Conservation (phyloP, 2,113 vertebrate genomes). For the Oxygymnocypris stewartii region DNA sequence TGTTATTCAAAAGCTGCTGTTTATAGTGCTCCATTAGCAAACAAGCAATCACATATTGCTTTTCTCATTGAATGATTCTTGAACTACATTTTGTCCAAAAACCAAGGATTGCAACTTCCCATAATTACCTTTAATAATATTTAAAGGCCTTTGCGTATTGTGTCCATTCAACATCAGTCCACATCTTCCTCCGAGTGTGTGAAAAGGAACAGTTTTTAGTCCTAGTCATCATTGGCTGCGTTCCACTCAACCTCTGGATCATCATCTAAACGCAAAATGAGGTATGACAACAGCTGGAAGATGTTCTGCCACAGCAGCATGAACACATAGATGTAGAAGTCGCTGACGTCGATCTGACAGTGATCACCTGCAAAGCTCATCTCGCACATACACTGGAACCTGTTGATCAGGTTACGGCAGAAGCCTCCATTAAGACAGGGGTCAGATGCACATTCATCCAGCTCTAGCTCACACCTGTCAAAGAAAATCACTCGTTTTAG, state of each 20-base stretch:
- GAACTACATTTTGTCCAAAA: neutral
- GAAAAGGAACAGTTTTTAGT: neutral
- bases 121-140: neutral
- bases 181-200: neutral
- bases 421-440: constrained; percentile 85
- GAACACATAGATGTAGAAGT: constrained; percentile 87
- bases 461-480: constrained; percentile 85
- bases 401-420: constrained; percentile 80
- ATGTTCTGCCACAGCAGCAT: constrained; percentile 90
- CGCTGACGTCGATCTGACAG: constrained; percentile 88
- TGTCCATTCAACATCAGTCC: neutral
- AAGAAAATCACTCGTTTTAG: neutral
- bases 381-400: constrained; percentile 84
- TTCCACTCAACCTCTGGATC: constrained; percentile 88
- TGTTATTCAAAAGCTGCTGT: neutral
- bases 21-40: neutral
- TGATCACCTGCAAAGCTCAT: constrained; percentile 78
- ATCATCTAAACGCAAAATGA: constrained; percentile 84
- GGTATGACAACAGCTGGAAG: constrained; percentile 89
- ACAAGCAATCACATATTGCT: neutral
- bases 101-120: neutral
- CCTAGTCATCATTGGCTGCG: constrained; percentile 37
- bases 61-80: neutral
- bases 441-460: constrained; percentile 82
- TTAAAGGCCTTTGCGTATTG: neutral